A percentile compares a stretch with the other conserved stretches of the same genome.
Conservation (phyloP, 2,797 vertebrate species). For the Fratercula arctica region DNA sequence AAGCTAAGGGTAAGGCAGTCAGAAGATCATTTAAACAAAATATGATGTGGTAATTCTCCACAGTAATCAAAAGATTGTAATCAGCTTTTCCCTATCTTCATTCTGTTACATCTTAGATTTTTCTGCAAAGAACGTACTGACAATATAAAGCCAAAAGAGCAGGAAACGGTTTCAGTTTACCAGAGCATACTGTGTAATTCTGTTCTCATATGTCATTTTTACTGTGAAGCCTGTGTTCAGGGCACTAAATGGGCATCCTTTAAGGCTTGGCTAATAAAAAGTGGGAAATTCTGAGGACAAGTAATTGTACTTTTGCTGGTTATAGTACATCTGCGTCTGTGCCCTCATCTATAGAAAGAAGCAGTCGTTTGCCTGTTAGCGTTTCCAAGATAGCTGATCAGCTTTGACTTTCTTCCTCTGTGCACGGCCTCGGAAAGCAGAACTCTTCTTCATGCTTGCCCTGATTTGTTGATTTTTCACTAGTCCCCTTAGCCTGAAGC, state of each 20-base stretch:
- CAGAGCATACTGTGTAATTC: not conserved
- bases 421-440: not conserved
- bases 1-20: not conserved
- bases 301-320: not conserved
- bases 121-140: not conserved
- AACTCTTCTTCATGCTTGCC: not conserved
- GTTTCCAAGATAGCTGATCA: conserved; percentile 14
- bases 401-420: not conserved
- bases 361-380: not conserved
- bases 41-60: not conserved
- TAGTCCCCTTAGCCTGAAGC: conserved; percentile 26
- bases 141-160: not conserved
- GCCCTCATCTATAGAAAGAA: not conserved
- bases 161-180: not conserved
- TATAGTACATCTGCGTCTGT: not conserved
- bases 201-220: conserved; percentile 5
- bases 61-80: not conserved
- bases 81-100: not conserved
- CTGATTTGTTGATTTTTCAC: conserved; percentile 41
- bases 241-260: not conserved
- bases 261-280: conserved; percentile 11
- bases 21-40: not conserved
- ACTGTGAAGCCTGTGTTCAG: not conserved
- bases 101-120: not conserved
- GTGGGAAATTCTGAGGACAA: not conserved